These are phyloP conservation scores for Coracopsis vasa DNA, from an alignment of 2,113 vertebrate genomes.

Conservation along the genomic window DNA sequence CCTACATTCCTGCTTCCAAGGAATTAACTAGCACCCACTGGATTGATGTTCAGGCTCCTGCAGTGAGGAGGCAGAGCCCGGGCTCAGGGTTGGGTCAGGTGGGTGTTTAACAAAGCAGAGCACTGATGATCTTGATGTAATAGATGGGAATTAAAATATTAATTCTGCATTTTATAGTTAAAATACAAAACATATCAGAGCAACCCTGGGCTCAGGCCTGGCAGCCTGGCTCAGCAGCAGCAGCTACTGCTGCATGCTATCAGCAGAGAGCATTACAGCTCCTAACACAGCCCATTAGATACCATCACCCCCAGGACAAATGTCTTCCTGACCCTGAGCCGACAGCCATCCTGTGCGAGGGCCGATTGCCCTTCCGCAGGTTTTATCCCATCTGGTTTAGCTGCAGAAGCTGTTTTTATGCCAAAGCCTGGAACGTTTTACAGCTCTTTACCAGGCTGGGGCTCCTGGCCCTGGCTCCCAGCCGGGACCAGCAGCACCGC, in stretches of 20 bases:
- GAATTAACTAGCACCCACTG: not conserved
- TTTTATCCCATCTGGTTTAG: not conserved
- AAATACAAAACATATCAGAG: not conserved
- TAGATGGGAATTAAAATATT: not conserved
- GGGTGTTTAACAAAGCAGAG: not conserved
- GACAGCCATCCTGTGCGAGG: not conserved
- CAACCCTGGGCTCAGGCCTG: fast-evolving
- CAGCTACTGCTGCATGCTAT: not conserved
- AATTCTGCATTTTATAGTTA: not conserved
- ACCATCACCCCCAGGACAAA: not conserved
- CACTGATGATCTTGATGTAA: fast-evolving
- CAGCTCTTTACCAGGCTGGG: not conserved
- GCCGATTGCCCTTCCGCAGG: not conserved
- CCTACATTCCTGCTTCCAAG: not conserved
- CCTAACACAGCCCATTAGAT: not conserved
- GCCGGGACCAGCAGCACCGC: not conserved
- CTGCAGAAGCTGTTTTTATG: not conserved
- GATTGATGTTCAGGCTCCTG: not conserved
- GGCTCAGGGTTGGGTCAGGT: not conserved
- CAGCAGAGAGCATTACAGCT: not conserved
- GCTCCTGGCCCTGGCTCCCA: not conserved
- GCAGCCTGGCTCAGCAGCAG: not conserved
- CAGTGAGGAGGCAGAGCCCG: not conserved
- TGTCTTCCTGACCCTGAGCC: not conserved
- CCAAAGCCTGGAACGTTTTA: not conserved